Evolutionary conservation across 2,888 invertebrate genomes (phyloP).

Genomic region (Sminthurinus aureus): DNA sequence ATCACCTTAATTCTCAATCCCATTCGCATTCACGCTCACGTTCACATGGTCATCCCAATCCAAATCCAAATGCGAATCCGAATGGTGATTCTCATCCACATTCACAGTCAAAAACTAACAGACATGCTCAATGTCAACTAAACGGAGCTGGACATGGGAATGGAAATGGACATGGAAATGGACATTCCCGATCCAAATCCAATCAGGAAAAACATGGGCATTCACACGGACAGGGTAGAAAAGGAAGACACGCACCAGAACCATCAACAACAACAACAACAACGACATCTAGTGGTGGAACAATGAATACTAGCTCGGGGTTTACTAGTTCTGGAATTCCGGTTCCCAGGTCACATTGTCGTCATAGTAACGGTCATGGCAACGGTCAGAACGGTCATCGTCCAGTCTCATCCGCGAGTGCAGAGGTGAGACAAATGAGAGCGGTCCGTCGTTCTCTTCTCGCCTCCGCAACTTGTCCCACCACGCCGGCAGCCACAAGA

Average conservation of each 20-base stretch:
- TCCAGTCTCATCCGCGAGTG: too few species aligned
- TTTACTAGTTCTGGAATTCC: too few species aligned
- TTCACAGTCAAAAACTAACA: too few species aligned
- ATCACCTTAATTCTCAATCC: slow-evolving; percentile 1
- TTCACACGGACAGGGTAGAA: not conserved
- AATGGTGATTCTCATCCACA: not conserved
- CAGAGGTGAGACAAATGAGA: too few species aligned
- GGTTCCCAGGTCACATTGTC: too few species aligned
- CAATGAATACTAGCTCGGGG: too few species aligned
- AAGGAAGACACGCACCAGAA: not conserved
- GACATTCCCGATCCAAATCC: not conserved
- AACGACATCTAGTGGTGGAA: not conserved
- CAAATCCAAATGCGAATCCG: not conserved
- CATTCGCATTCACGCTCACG: not conserved
- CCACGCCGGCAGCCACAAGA: too few species aligned
- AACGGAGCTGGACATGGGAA: not conserved
- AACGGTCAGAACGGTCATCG: too few species aligned
- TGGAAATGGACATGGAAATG: not conserved
- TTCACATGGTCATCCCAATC: too few species aligned
- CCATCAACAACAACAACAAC: not conserved
- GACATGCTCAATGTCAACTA: too few species aligned
- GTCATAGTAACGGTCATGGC: too few species aligned
- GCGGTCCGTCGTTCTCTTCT: not conserved
- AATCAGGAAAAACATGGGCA: not conserved
- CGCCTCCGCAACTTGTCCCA: not conserved